Evolutionary conservation across 2,888 invertebrate genomes (phyloP), one percentile per base, ranked within the genome.

Genomic region (Eupithecia subfuscata): DNA sequence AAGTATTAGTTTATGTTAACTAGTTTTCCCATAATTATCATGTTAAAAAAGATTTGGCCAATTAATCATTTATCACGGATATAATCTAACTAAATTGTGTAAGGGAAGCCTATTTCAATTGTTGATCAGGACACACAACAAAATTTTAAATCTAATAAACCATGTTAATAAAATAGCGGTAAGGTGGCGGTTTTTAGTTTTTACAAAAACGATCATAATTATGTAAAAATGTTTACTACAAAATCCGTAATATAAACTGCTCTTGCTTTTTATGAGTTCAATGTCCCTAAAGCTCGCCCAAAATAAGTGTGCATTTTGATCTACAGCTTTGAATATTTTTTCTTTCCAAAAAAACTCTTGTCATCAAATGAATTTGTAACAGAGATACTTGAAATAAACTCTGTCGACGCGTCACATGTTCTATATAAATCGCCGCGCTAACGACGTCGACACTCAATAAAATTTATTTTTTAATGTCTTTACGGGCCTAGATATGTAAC

Each of bases 361-460:
- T 73, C 78, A 80, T 79, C 82, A 87, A 90, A 90, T 89, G 88
- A 90, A 89, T 91, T 87, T 90, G 88, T 90, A 85, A 85, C 84
- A 81, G 78, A 81, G 84, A 84, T 84, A 83, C 83, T 87, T 86
- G 82, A 89, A 91, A 91, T 91, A 90, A 90, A 84, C 81, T 71
- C 87, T 89, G 92, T 92, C 93, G 87, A 84, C 90, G 81, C 81
- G 80, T 89, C 91, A 90, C 84, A 87, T 90, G 91, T 87, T 91
- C 86, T 84, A 82, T 87, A 92, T 92, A 93, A 92, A 92, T 92
- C 86, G 86, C 84, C 78, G 78, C 85, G 84, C 90, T 92, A 92
- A 92, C 90, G 91, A 89, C 86, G 87, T 89, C 88, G 83, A 82
- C 89, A 88, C 87, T 85, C 87, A 86, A 92, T 92, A 92, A 92